Evolutionary conservation across 2,888 invertebrate species (phyloP).

Genomic region (Unio delphinus): DNA sequence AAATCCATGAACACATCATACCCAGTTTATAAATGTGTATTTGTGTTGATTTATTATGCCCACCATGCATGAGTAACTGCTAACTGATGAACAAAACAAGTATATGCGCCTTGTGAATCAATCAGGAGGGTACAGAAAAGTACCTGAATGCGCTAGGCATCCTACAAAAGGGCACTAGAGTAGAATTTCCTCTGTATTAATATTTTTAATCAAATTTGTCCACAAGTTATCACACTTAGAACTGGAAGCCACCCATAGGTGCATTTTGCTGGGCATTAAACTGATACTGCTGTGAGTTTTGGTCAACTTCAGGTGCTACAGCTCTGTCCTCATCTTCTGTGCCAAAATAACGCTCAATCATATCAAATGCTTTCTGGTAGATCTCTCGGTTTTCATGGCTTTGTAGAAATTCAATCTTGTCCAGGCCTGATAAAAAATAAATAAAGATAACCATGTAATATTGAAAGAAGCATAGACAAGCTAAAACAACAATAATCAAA

Average conservation of each 20-base stretch:
- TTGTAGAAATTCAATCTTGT: constrained; percentile 97
- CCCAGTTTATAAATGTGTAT: too few relatives aligned
- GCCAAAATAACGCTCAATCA: constrained; percentile 95
- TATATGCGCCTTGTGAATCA: too few relatives aligned
- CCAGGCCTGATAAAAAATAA: constrained; percentile 77
- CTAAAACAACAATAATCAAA: background rate
- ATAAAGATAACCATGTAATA: background rate
- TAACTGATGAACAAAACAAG: too few relatives aligned
- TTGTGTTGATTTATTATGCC: too few relatives aligned
- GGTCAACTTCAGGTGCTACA: constrained; percentile 79
- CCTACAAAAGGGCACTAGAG: too few relatives aligned
- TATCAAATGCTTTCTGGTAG: constrained; percentile 96
- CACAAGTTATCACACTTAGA: constrained; percentile 32
- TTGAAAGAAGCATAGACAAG: too few relatives aligned
- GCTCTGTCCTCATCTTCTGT: constrained; percentile 83
- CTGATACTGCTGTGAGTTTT: constrained; percentile 69
- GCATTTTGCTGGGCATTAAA: constrained; percentile 53
- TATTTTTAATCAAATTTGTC: too few relatives aligned
- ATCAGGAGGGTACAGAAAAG: too few relatives aligned
- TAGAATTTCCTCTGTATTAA: too few relatives aligned
- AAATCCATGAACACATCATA: too few relatives aligned
- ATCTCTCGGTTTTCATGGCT: constrained; percentile 97
- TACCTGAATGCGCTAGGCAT: too few relatives aligned
- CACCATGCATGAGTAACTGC: too few relatives aligned
- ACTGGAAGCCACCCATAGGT: constrained; percentile 61